A percentile compares a stretch with the other conserved stretches of the same genome.
These are phyloP conservation scores for Bucco capensis DNA, from an alignment of 2,113 vertebrate genomes.

Conservation along the genomic window DNA sequence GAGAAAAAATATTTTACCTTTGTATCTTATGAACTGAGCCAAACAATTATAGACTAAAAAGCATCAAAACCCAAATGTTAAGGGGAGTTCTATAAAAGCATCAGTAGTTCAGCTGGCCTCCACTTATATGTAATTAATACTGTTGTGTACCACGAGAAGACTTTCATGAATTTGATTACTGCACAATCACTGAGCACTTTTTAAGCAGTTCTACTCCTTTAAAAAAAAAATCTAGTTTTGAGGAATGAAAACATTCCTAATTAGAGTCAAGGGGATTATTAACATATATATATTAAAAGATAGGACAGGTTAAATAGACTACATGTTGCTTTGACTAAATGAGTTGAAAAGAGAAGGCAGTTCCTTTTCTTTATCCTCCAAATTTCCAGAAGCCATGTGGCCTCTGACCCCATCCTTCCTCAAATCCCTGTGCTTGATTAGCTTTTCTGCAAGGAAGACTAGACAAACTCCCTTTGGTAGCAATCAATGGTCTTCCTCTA, in stretches of 20 bases:
- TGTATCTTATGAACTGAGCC: conserved; percentile 10
- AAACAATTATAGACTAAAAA: conserved; percentile 38
- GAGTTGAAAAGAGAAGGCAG: not conserved
- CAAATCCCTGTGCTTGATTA: not conserved
- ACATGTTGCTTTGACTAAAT: not conserved
- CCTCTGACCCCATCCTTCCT: not conserved
- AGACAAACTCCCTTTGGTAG: not conserved
- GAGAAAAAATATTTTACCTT: not conserved
- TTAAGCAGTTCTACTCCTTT: conserved; percentile 1
- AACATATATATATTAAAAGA: not conserved
- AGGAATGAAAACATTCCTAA: not conserved
- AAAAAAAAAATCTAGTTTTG: conserved; percentile 1
- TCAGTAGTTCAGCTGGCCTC: not conserved
- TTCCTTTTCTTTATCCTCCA: not conserved
- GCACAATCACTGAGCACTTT: not conserved
- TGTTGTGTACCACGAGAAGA: conserved; percentile 4
- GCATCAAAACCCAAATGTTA: conserved; percentile 1
- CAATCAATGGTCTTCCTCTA: not conserved
- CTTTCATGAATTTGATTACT: conserved; percentile 5
- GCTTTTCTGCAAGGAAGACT: not conserved
- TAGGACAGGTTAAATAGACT: not conserved
- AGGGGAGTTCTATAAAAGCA: conserved; percentile 5
- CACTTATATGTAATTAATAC: conserved; percentile 32
- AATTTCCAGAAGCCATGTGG: not conserved
- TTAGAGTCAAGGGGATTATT: not conserved